Conservation (phyloP, 2,113 vertebrate species). For the Colossoma macropomum region DNA sequence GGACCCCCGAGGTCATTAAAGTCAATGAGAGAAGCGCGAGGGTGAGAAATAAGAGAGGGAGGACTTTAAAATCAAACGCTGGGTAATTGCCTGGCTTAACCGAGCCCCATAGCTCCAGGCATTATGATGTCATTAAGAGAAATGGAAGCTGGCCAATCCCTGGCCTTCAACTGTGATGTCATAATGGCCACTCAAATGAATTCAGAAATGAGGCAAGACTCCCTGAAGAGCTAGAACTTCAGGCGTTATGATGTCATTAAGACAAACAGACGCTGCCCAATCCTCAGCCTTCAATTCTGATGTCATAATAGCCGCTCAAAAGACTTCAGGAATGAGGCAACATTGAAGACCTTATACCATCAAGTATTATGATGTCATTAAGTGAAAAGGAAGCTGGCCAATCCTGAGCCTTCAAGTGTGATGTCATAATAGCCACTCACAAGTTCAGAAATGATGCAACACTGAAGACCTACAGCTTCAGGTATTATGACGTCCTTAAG, state of each 20-base stretch:
- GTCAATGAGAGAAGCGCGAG: constrained; percentile 56
- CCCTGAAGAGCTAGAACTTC: background rate
- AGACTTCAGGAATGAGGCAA: background rate
- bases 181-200: background rate
- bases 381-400: constrained; percentile 26
- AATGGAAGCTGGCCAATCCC: constrained; percentile 41
- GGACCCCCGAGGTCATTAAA: constrained; percentile 52
- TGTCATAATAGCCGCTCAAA: background rate
- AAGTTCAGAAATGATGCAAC: background rate
- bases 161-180: constrained; percentile 29
- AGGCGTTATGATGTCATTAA: background rate
- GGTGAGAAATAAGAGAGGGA: constrained; percentile 52
- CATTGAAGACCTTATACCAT: background rate
- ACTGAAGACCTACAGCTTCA: constrained; percentile 4
- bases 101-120: constrained; percentile 41
- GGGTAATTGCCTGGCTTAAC: constrained; percentile 57
- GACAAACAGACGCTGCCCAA: background rate
- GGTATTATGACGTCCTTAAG: constrained; percentile 46
- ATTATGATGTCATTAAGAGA: constrained; percentile 45
- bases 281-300: constrained; percentile 1
- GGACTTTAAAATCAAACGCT: constrained; percentile 52
- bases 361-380: constrained; percentile 42
- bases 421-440: background rate
- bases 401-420: constrained; percentile 24
- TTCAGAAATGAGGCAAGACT: background rate